Percentiles rank a stretch among this genome's conserved stretches.
Conservation (phyloP, 2,888 invertebrate genomes). For the Calameuta pallipes region DNA sequence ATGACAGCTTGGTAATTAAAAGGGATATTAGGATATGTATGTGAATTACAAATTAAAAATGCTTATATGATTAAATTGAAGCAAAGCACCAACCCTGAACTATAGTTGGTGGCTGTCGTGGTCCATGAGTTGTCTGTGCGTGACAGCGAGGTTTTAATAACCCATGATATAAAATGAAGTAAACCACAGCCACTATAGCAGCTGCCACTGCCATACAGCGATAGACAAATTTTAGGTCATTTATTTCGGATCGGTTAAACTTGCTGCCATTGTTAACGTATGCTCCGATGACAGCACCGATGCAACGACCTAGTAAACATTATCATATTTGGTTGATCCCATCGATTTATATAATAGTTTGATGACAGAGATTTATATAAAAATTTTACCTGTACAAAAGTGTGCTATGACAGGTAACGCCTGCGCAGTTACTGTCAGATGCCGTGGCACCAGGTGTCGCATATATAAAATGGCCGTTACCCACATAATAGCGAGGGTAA, state of each 20-base stretch:
- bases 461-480: slow-evolving; percentile 83
- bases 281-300: slow-evolving; percentile 76
- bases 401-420: slow-evolving; percentile 83
- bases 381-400: slow-evolving; percentile 75
- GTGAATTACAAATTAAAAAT: slow-evolving; percentile 6
- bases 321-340: neutral
- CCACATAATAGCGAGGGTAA: slow-evolving; percentile 83
- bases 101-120: slow-evolving; percentile 74
- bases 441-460: slow-evolving; percentile 82
- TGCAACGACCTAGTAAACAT: slow-evolving; percentile 72
- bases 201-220: slow-evolving; percentile 76
- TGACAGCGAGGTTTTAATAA: slow-evolving; percentile 80
- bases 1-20: neutral
- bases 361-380: neutral
- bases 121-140: slow-evolving; percentile 72
- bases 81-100: slow-evolving; percentile 71
- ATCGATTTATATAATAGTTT: neutral
- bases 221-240: slow-evolving; percentile 68
- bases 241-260: slow-evolving; percentile 58
- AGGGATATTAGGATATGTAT: neutral
- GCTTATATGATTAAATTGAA: slow-evolving; percentile 6
- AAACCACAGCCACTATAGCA: slow-evolving; percentile 74
- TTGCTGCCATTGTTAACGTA: slow-evolving; percentile 64
- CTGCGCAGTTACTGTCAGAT: slow-evolving; percentile 82
- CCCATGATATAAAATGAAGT: slow-evolving; percentile 80